Evolutionary conservation across 2,797 vertebrate species (phyloP).

Genomic region (Muscicapa comitata): DNA sequence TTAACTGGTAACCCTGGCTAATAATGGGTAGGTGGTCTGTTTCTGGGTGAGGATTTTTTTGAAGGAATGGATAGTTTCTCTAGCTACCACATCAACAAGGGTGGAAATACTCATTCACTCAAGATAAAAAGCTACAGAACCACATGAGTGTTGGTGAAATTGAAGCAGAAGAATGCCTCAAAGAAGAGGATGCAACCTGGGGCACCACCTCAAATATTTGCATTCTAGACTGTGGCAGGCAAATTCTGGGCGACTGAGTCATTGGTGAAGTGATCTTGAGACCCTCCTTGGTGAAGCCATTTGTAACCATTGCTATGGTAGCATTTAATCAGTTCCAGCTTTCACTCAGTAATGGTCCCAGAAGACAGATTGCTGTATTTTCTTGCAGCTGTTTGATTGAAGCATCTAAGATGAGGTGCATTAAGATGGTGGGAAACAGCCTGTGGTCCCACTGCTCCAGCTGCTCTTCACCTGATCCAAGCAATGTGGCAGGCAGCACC

Average conservation of each 20-base stretch:
- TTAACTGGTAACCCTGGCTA: constrained; percentile 63
- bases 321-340: background rate
- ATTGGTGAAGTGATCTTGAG: background rate
- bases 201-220: background rate
- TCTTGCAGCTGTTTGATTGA: background rate
- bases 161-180: background rate
- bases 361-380: background rate
- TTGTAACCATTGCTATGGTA: background rate
- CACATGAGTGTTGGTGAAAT: background rate
- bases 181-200: background rate
- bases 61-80: constrained; percentile 20
- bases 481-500: background rate
- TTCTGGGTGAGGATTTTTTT: constrained; percentile 45
- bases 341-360: background rate
- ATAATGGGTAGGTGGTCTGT: constrained; percentile 60
- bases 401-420: background rate
- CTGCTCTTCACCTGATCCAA: background rate
- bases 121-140: background rate
- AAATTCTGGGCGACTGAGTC: background rate
- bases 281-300: background rate
- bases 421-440: background rate
- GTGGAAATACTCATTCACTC: background rate
- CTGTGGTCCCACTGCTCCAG: background rate
- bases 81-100: constrained; percentile 22
- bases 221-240: background rate